phyloP scores from a whole-genome alignment of 2,113 vertebrate genomes.

The Neoarius graeffei region DNA sequence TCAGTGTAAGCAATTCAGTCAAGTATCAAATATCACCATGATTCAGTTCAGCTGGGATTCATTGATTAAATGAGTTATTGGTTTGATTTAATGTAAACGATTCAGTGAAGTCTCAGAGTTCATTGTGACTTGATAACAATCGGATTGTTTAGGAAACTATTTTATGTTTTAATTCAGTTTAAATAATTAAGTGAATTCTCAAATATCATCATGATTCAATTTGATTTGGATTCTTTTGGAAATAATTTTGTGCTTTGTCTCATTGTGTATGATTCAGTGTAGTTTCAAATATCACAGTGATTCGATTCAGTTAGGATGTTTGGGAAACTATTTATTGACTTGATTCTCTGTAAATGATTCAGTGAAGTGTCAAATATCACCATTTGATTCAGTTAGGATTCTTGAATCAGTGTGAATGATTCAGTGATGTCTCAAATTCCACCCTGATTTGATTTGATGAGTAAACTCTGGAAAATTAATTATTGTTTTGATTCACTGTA shows the following conservation, averaged over 20 bases:
- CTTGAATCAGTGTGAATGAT: background rate
- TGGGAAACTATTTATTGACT: background rate
- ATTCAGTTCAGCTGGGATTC: background rate
- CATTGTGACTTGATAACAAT: background rate
- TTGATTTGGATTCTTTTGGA: background rate
- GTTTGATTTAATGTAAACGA: background rate
- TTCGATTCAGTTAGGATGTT: background rate
- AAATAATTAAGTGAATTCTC: background rate
- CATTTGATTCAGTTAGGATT: background rate
- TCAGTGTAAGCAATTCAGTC: background rate
- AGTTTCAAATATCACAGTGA: background rate
- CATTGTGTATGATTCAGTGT: background rate
- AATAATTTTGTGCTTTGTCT: background rate
- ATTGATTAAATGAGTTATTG: background rate
- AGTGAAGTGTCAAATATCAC: background rate
- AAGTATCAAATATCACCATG: background rate
- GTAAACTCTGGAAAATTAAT: background rate
- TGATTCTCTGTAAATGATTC: background rate
- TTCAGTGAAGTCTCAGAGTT: background rate
- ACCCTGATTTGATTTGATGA: background rate
- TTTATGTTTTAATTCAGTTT: background rate
- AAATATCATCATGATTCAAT: background rate
- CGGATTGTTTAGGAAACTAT: background rate
- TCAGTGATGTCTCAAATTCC: background rate
- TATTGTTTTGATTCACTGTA: constrained; percentile 6